phyloP scores from a whole-genome alignment of 2,113 vertebrate species.

The Zootoca vivipara region DNA sequence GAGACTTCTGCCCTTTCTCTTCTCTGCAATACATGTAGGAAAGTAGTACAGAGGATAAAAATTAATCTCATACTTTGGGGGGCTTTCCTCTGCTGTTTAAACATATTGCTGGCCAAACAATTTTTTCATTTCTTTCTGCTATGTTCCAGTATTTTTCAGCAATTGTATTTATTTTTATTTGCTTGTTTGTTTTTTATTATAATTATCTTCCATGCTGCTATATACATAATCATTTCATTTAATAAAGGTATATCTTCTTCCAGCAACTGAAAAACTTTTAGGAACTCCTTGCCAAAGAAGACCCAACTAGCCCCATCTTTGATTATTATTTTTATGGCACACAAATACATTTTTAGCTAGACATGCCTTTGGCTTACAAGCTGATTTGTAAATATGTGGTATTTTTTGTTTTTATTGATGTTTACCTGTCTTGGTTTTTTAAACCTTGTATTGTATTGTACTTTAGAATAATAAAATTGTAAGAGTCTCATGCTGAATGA shows the following conservation, averaged over 20 bases:
- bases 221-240: background rate
- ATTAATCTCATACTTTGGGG: background rate
- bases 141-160: background rate
- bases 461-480: too few species aligned
- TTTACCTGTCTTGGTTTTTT: too few species aligned
- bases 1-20: conserved; percentile 37
- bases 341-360: too few species aligned
- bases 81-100: background rate
- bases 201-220: background rate
- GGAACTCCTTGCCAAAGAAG: too few species aligned
- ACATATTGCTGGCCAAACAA: background rate
- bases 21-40: background rate
- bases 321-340: too few species aligned
- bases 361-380: too few species aligned
- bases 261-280: background rate
- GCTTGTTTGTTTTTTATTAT: background rate
- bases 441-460: too few species aligned
- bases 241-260: background rate
- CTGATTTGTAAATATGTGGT: too few species aligned
- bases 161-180: background rate
- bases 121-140: background rate
- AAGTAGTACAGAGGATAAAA: conserved; percentile 18
- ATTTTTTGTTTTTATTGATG: too few species aligned
- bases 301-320: too few species aligned
- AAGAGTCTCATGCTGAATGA: too few species aligned